Conservation (phyloP, 2,113 vertebrate species). For the Cinclus mexicanus region DNA sequence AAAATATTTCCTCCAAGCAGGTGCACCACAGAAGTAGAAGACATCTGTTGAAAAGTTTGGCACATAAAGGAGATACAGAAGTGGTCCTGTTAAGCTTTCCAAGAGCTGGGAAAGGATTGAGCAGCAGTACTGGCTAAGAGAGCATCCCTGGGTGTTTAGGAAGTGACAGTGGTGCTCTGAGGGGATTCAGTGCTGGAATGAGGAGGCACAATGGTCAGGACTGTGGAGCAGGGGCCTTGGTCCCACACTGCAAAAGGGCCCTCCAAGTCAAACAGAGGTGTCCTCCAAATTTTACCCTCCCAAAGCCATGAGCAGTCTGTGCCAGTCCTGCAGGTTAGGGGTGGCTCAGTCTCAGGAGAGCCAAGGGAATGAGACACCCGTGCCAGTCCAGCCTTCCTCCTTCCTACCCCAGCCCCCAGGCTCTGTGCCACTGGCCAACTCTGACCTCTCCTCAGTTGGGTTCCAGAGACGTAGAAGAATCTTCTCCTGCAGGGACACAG, state of each 20-base stretch:
- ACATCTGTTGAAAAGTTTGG: neutral
- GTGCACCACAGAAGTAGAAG: neutral
- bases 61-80: neutral
- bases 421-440: neutral
- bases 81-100: neutral
- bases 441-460: neutral
- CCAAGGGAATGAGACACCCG: neutral
- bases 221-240: neutral
- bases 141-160: fast-evolving
- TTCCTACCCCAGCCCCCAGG: neutral
- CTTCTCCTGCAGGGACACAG: neutral
- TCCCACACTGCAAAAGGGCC: neutral
- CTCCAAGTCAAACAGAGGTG: neutral
- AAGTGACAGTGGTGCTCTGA: neutral
- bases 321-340: neutral
- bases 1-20: neutral
- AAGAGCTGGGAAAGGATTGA: neutral
- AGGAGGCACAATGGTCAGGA: neutral
- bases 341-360: neutral
- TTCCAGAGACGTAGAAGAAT: neutral
- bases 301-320: neutral
- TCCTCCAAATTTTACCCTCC: neutral
- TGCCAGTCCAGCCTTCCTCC: neutral
- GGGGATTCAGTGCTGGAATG: fast-evolving
- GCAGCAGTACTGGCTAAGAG: neutral